A percentile compares a stretch with the other conserved stretches of the same genome.
These are phyloP conservation scores for Vicugna pacos DNA, from an alignment of 2,113 vertebrate genomes.

Conservation along the genomic window DNA sequence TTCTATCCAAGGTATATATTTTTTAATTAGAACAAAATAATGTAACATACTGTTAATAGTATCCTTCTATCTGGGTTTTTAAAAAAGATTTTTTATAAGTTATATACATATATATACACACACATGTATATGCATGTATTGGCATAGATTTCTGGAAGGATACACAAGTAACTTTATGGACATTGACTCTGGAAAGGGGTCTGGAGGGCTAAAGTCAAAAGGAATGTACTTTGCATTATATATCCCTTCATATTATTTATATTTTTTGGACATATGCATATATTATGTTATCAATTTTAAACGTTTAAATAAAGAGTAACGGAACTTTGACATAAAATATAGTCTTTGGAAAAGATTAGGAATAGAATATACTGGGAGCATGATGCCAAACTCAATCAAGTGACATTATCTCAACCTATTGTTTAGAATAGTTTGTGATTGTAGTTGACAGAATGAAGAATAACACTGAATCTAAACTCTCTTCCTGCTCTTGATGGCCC, in stretches of 20 bases:
- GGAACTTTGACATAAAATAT: background rate
- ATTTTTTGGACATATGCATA: background rate
- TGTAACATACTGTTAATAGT: conserved; percentile 7
- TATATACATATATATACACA: background rate
- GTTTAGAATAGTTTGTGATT: background rate
- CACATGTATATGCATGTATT: background rate
- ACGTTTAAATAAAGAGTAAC: conserved; percentile 34
- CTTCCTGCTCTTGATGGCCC: background rate
- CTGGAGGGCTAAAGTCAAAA: conserved; percentile 7
- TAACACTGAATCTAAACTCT: conserved; percentile 1
- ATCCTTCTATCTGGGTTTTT: background rate
- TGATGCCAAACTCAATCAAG: background rate
- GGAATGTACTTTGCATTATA: background rate
- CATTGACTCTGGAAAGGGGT: background rate
- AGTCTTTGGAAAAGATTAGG: background rate
- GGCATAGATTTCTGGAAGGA: conserved; percentile 24
- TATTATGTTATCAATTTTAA: conserved; percentile 23
- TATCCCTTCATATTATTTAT: background rate
- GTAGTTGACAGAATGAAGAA: conserved; percentile 17
- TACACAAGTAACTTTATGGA: background rate
- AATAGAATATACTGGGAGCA: background rate
- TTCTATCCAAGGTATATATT: background rate
- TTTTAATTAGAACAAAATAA: background rate
- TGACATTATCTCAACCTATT: background rate
- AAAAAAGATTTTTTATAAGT: background rate